phyloP scores from a whole-genome alignment of 2,113 vertebrate species.

The Pelecanus crispus region DNA sequence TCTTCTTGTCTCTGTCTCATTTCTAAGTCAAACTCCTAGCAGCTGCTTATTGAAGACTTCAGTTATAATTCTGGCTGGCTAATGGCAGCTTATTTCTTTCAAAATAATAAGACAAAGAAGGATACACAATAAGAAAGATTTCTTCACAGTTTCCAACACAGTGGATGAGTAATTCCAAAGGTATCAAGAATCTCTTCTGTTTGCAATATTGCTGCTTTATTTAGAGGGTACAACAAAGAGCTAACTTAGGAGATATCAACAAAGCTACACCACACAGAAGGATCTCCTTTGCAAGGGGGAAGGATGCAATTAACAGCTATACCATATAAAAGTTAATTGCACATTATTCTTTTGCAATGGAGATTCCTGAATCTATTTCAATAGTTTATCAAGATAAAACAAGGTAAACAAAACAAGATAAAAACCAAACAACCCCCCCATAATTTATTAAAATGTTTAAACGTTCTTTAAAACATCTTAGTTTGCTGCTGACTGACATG shows the following conservation, averaged over 20 bases:
- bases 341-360: not conserved
- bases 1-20: not conserved
- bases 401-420: slow-evolving; percentile 12
- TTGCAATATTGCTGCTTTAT: not conserved
- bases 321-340: not conserved
- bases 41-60: not conserved
- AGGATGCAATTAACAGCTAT: not conserved
- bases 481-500: not conserved
- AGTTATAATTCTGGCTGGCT: not conserved
- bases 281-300: not conserved
- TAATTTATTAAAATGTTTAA: slow-evolving; percentile 3
- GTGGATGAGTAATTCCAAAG: not conserved
- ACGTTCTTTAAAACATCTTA: not conserved
- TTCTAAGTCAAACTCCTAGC: not conserved
- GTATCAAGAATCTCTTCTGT: not conserved
- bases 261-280: not conserved
- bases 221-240: not conserved
- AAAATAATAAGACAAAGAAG: not conserved
- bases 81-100: not conserved
- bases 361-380: not conserved
- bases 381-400: not conserved
- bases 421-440: not conserved
- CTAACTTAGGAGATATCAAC: not conserved
- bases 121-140: slow-evolving; percentile 5
- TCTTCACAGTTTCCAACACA: slow-evolving; percentile 9